Evolutionary conservation across 2,888 invertebrate genomes (phyloP), one percentile per base, ranked within the genome.

Genomic region (Drosophila prostipennis): DNA sequence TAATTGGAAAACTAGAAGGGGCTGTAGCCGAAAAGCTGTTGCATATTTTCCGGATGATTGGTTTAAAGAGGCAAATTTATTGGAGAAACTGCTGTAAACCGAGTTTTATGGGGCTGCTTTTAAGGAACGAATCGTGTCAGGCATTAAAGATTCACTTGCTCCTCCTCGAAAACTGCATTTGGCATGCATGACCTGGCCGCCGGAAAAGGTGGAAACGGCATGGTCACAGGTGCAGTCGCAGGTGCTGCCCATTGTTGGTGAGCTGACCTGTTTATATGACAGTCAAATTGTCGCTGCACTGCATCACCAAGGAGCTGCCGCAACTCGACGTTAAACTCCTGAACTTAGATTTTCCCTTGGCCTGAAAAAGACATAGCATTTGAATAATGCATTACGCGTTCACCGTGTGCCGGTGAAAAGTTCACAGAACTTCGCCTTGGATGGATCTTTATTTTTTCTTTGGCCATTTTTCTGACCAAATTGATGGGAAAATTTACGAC

Each of bases 1-100:
- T 63, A 63, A 63, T 63, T 63, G 48, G 34, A 63, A 63, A 16
- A 14, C 29, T 37, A 46, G 23, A 8, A 26, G n/a, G 26, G 42
- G 13, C 14, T 10, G 16, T 2, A 19, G 2, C 8, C 5, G 0
- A 11, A 16, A 26, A 16, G 16, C 58, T 19, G 32, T 40, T 10
- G 14, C 32, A 55, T 42, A 23, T 45, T 48, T 48, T 34, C 6
- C 6, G 16, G 19, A 1, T 34, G 16, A 48, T 48, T 48, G 48
- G 48, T 2, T 6, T 11, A 13, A 19, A 6, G 2, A 19, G 23
- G 3, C 4, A 7, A 29, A 40, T 42, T 29, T 32, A 40, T 42
- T 23, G 19, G 19, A 19, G 40, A 42, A 42, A 16, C 34, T 34
- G 11, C 11, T 13, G 5, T 11, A 13, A 34, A 34, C 34, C 10